Evolutionary conservation across 2,888 invertebrate species (phyloP).

Genomic region (Agriopis leucophaearia): DNA sequence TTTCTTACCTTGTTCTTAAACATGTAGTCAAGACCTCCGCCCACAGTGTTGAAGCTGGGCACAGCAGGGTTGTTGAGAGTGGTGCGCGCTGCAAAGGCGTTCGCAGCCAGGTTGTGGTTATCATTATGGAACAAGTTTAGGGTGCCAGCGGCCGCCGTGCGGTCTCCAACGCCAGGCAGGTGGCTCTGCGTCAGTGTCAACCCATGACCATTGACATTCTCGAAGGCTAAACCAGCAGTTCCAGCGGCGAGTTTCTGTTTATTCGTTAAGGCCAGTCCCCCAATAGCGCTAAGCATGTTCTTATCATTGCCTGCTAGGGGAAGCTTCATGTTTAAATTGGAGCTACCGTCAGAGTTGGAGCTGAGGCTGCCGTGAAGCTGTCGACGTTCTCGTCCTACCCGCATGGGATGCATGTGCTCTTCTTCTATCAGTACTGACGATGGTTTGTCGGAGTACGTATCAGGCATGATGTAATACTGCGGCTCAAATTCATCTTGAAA

Average conservation of each 20-base stretch:
- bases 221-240: slow-evolving; percentile 59
- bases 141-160: slow-evolving; percentile 56
- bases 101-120: slow-evolving; percentile 61
- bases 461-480: slow-evolving; percentile 1
- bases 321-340: slow-evolving; percentile 47
- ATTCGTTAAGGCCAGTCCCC: slow-evolving; percentile 46
- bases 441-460: slow-evolving; percentile 11
- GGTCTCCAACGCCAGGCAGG: slow-evolving; percentile 58
- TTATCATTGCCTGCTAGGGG: slow-evolving; percentile 54
- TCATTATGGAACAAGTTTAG: slow-evolving; percentile 57
- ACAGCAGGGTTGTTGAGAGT: slow-evolving; percentile 58
- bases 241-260: slow-evolving; percentile 46
- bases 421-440: slow-evolving; percentile 9
- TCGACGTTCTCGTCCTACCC: slow-evolving; percentile 42
- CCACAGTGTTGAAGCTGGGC: slow-evolving; percentile 67
- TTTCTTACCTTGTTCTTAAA: slow-evolving; percentile 53
- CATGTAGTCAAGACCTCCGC: slow-evolving; percentile 66
- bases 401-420: slow-evolving; percentile 17
- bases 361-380: slow-evolving; percentile 49
- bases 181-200: slow-evolving; percentile 54
- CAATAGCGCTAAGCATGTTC: slow-evolving; percentile 59
- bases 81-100: slow-evolving; percentile 63
- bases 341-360: slow-evolving; percentile 53
- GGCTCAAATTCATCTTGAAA: slow-evolving; percentile 18
- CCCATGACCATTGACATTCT: slow-evolving; percentile 63